phyloP scores from a whole-genome alignment of 2,888 invertebrate species.

The Pseudococcus longispinus region DNA sequence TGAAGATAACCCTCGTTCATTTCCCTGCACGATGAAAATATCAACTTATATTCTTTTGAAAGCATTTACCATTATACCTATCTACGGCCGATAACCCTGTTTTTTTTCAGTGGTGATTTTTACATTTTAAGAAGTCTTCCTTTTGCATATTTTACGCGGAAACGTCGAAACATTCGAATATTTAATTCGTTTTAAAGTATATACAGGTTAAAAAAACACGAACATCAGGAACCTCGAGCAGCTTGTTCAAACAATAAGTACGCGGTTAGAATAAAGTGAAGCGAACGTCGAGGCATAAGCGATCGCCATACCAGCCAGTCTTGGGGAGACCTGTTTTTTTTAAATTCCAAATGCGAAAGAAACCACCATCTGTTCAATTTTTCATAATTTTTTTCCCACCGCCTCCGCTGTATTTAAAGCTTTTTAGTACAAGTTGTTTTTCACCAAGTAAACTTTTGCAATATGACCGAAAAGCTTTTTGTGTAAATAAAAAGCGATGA shows the following conservation, averaged over 20 bases:
- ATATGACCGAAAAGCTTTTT: constrained; percentile 22
- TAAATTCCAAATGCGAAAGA: constrained; percentile 8
- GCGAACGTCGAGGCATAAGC: not conserved
- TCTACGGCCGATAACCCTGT: too few relatives aligned
- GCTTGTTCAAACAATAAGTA: not conserved
- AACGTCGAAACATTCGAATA: not conserved
- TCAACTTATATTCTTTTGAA: too few relatives aligned
- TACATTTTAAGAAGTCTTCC: not conserved
- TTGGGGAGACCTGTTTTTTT: not conserved
- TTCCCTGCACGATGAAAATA: too few relatives aligned
- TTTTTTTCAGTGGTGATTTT: not conserved
- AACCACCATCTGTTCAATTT: constrained; percentile 31
- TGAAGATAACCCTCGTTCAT: too few relatives aligned
- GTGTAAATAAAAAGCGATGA: constrained; percentile 35
- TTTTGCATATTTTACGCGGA: not conserved
- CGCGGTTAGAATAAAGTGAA: not conserved
- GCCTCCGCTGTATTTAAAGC: not conserved
- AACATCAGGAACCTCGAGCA: not conserved
- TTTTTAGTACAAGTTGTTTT: not conserved
- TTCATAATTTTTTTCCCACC: not conserved
- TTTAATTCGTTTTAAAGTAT: not conserved
- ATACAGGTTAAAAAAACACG: not conserved
- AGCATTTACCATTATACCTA: too few relatives aligned
- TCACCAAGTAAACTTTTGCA: not conserved
- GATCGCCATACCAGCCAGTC: not conserved